Evolutionary conservation across 2,113 vertebrate genomes (phyloP).

Genomic region (Rhinogobius similis): DNA sequence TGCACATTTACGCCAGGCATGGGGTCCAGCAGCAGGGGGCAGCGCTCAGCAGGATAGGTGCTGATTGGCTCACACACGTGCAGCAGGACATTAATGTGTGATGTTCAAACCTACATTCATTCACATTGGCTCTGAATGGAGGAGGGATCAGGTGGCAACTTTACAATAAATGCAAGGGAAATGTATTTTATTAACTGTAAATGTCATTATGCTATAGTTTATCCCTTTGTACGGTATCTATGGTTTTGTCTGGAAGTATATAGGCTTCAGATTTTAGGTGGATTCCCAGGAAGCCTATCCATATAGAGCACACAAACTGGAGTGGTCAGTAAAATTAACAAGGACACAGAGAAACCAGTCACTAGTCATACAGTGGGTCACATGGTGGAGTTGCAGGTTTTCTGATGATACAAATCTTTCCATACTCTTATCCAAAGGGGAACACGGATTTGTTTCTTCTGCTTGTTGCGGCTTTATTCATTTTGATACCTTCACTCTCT

Average conservation of each 20-base stretch:
- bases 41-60: slow-evolving; percentile 13
- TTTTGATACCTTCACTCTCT: too few relatives aligned
- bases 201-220: background rate
- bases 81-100: slow-evolving; percentile 15
- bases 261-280: background rate
- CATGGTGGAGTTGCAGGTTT: background rate
- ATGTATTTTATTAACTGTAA: background rate
- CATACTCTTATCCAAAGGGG: background rate
- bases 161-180: background rate
- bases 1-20: slow-evolving; percentile 7
- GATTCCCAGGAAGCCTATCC: background rate
- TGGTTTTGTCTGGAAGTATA: background rate
- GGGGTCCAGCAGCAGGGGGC: slow-evolving; percentile 5
- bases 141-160: background rate
- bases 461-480: too few relatives aligned
- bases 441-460: too few relatives aligned
- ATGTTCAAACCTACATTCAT: slow-evolving; percentile 1
- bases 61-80: slow-evolving; percentile 15
- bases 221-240: too few relatives aligned
- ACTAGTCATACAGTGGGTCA: background rate
- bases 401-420: background rate
- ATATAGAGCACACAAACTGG: too few relatives aligned
- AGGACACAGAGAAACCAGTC: too few relatives aligned
- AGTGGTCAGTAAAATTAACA: too few relatives aligned
- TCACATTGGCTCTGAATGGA: background rate